Conservation (phyloP, 2,888 invertebrate genomes). For the Phaedon cochleariae region DNA sequence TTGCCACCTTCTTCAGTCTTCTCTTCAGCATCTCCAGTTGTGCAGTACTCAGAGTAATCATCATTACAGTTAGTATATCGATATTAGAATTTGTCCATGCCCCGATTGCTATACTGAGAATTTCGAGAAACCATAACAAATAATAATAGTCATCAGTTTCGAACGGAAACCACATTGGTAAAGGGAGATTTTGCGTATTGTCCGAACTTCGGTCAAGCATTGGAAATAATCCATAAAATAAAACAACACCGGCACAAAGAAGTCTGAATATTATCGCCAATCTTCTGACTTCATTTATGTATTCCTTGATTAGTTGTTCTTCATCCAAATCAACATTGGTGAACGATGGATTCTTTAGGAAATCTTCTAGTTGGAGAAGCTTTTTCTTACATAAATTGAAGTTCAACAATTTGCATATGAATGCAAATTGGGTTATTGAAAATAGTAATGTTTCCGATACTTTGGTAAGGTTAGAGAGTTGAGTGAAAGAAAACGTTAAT, state of each 20-base stretch:
- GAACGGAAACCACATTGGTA: no score
- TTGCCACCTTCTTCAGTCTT: slow-evolving; percentile 26
- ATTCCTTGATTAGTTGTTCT: slow-evolving; percentile 17
- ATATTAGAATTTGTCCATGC: slow-evolving; percentile 37
- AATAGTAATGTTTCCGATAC: slow-evolving; percentile 35
- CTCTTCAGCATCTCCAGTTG: slow-evolving; percentile 33
- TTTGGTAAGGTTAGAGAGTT: slow-evolving; percentile 28
- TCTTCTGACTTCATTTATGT: slow-evolving; percentile 22
- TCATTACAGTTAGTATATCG: slow-evolving; percentile 38
- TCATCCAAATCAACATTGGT: slow-evolving; percentile 25
- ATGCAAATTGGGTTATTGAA: slow-evolving; percentile 35
- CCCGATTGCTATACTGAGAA: slow-evolving; percentile 29
- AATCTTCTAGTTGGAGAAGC: slow-evolving; percentile 26
- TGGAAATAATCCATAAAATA: slow-evolving; percentile 35
- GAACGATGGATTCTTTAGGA: slow-evolving; percentile 30
- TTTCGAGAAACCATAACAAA: slow-evolving; percentile 27
- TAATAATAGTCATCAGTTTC: no score
- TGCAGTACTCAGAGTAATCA: slow-evolving; percentile 34
- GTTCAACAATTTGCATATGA: slow-evolving; percentile 36
- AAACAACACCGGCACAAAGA: slow-evolving; percentile 17
- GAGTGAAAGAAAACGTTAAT: slow-evolving; percentile 11
- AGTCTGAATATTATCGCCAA: slow-evolving; percentile 25
- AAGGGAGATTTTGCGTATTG: slow-evolving; percentile 35
- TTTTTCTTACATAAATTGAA: slow-evolving; percentile 23
- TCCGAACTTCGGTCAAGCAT: slow-evolving; percentile 21